Evolutionary conservation across 2,888 invertebrate species (phyloP).

Genomic region (Eupeodes luniger): DNA sequence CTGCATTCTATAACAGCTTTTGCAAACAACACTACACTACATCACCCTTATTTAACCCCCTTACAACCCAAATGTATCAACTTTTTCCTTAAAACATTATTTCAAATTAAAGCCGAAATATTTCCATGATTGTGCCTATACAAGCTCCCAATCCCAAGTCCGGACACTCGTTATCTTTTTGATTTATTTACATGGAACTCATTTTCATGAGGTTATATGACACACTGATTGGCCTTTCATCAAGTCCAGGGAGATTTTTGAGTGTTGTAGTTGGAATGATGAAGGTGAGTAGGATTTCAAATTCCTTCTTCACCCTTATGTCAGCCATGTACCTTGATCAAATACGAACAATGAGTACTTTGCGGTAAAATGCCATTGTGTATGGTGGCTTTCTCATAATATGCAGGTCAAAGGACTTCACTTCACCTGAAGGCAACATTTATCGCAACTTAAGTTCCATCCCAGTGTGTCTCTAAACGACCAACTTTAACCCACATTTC

Average conservation of each 20-base stretch:
- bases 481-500: slow-evolving; percentile 51
- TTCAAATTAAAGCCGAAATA: slow-evolving; percentile 26
- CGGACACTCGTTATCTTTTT: no score
- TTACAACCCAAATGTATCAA: neutral
- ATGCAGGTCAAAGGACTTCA: slow-evolving; percentile 3
- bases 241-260: neutral
- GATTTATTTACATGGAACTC: neutral
- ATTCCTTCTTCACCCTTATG: neutral
- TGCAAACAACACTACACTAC: no score
- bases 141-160: no score
- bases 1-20: no score
- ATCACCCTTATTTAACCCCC: no score
- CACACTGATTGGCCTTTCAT: slow-evolving; percentile 31
- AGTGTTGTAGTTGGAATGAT: neutral
- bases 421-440: slow-evolving; percentile 4
- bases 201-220: slow-evolving; percentile 8
- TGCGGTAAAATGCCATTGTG: slow-evolving; percentile 33
- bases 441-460: neutral
- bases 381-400: slow-evolving; percentile 19
- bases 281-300: neutral
- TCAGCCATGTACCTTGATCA: slow-evolving; percentile 37
- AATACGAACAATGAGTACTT: slow-evolving; percentile 44
- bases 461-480: slow-evolving; percentile 43
- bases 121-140: slow-evolving; percentile 22
- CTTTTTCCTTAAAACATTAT: slow-evolving; percentile 1